phyloP scores from a whole-genome alignment of 2,797 vertebrate species.

The Oreochromis grahami region DNA sequence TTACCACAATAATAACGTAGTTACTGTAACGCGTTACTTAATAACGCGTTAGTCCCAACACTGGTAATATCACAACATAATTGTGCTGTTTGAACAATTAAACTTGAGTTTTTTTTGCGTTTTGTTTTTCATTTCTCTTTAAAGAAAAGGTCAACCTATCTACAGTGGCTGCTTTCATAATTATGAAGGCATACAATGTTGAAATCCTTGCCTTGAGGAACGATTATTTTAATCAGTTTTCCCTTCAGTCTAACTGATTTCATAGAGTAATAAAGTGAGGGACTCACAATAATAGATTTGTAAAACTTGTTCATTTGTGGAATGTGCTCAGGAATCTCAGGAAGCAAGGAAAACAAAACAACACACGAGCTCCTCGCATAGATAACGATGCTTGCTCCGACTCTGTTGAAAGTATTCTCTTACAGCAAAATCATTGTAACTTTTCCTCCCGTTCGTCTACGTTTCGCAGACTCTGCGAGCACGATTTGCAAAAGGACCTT shows the following conservation, averaged over 20 bases:
- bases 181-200: background rate
- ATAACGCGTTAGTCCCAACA: no score
- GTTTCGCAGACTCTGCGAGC: conserved; percentile 8
- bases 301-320: background rate
- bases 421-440: conserved; percentile 7
- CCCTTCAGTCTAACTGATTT: conserved; percentile 37
- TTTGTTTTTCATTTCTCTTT: background rate
- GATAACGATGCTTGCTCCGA: background rate
- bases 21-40: no score
- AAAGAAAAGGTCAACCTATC: background rate
- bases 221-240: conserved; percentile 21
- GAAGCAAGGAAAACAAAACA: conserved; percentile 9
- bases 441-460: background rate
- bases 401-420: background rate
- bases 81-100: background rate
- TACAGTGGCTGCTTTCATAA: background rate
- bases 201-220: background rate
- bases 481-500: background rate
- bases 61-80: background rate
- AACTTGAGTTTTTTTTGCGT: background rate
- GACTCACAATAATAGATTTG: background rate
- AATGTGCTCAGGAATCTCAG: conserved; percentile 9
- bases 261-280: conserved; percentile 19
- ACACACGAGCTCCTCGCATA: background rate
- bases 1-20: no score